These are phyloP conservation scores for Heptranchias perlo DNA, from an alignment of 2,113 vertebrate species.

Conservation along the genomic window DNA sequence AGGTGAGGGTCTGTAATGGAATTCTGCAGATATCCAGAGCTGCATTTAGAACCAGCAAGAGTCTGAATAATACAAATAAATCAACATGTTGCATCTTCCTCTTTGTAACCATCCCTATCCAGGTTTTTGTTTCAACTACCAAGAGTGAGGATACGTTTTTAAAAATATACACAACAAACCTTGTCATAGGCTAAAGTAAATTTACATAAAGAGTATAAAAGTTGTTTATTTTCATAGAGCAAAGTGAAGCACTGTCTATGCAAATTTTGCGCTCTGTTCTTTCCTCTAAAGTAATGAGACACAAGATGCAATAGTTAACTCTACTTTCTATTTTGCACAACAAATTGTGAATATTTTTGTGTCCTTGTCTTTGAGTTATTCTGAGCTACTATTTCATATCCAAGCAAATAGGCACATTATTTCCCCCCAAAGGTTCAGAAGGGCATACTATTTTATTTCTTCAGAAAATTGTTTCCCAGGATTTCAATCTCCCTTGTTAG, in stretches of 20 bases:
- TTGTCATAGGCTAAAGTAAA: neutral
- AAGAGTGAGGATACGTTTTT: neutral
- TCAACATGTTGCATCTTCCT: neutral
- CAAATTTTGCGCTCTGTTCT: neutral
- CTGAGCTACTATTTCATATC: constrained; percentile 85
- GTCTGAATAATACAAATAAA: neutral
- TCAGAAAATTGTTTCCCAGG: constrained; percentile 99
- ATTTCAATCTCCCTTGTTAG: constrained; percentile 98
- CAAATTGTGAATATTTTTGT: constrained; percentile 46
- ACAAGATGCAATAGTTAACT: constrained; percentile 14
- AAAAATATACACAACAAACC: neutral
- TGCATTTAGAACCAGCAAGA: neutral
- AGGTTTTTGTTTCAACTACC: neutral
- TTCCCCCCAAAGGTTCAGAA: constrained; percentile 90
- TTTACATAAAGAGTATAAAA: neutral
- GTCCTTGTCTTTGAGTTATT: constrained; percentile 88
- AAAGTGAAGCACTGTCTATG: constrained; percentile 12
- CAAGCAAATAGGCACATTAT: constrained; percentile 77
- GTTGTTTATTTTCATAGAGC: constrained; percentile 15
- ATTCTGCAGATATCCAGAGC: neutral
- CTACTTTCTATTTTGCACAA: constrained; percentile 24
- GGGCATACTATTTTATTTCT: constrained; percentile 98
- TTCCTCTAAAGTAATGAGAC: constrained; percentile 17
- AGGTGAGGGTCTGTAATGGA: neutral
- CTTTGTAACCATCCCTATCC: neutral